Evolutionary conservation across 2,888 invertebrate genomes (phyloP), one percentile per base, ranked within the genome.

Genomic region (Drosophila crucigera): DNA sequence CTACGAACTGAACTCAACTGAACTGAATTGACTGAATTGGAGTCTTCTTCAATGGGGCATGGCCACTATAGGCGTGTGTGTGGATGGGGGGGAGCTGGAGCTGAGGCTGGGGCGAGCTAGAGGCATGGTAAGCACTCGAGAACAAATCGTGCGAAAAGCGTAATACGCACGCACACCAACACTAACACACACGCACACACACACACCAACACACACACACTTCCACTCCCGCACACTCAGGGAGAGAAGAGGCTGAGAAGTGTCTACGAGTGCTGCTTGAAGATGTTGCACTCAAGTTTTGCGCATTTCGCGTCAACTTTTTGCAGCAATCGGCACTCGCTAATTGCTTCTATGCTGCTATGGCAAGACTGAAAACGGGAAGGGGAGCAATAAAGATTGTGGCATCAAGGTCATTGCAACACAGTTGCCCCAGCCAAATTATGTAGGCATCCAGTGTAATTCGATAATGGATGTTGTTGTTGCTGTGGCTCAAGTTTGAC

Each of bases 31-130:
- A 58, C 73, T 67, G 61, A 65, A 76, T 72, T 76, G 73, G 70
- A 79, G 82, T 78, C 82, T 67, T 78, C 78, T 77, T 81, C 78
- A 79, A 81, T 73, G 82, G 78, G 79, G 82, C 78, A 77, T 78
- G 81, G 72, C 81, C 81, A 78, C 78, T 77, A 39, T 39, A 14
- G 39, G n/a, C n/a, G 41, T 16, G 28, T 30, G 30, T 30, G 30
- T 7, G 14, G 31, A n/a, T 0, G 30, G 30, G 30, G 30, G 7
- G 30, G 30, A 7, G 11, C 28, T 35, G 52, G 19, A 7, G 50
- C 53, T 11, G 31, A 35, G 5, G 14, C 35, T 35, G 35, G 35
- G 35, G 35, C 5, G 35, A 35, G 35, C 16, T 16, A 35, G 33
- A 10, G 7, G 64, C 53, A 53, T 35, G 55, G 25, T 49, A 62